Evolutionary conservation across 1,140 invertebrate species (phyloP).

Genomic region (Cherax quadricarinatus): DNA sequence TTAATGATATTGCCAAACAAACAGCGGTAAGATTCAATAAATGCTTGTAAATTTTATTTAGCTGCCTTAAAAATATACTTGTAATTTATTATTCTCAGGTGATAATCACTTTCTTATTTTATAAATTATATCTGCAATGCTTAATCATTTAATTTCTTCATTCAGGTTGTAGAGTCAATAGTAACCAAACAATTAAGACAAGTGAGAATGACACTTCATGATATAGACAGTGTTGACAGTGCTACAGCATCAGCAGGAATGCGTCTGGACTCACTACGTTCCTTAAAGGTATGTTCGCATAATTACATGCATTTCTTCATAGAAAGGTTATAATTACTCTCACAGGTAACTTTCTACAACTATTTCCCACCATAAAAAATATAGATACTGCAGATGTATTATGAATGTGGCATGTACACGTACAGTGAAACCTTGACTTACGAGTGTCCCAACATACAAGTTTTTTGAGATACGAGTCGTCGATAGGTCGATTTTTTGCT

Average conservation of each 20-base stretch:
- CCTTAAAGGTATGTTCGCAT: slow-evolving; percentile 27
- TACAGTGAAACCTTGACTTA: no score
- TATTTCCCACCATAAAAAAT: no score
- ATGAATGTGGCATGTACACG: no score
- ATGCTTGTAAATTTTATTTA: neutral
- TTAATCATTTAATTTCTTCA: no score
- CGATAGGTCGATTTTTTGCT: no score
- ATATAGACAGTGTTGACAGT: slow-evolving; percentile 57
- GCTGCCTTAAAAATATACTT: neutral
- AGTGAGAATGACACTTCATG: slow-evolving; percentile 50
- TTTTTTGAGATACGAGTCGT: no score
- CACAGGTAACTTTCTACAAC: no score
- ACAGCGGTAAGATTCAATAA: slow-evolving; percentile 49
- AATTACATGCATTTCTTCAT: neutral
- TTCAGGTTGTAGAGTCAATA: slow-evolving; percentile 57
- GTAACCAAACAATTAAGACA: slow-evolving; percentile 40
- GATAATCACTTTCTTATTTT: no score
- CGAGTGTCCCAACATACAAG: no score
- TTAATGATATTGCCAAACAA: slow-evolving; percentile 78
- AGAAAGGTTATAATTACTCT: no score
- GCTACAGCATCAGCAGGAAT: slow-evolving; percentile 39
- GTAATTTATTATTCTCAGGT: neutral
- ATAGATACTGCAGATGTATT: no score
- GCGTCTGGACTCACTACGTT: slow-evolving; percentile 51
- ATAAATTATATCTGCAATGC: no score